Evolutionary conservation across 2,888 invertebrate genomes (phyloP), one percentile per base, ranked within the genome.

Genomic region (Spialia ferax): DNA sequence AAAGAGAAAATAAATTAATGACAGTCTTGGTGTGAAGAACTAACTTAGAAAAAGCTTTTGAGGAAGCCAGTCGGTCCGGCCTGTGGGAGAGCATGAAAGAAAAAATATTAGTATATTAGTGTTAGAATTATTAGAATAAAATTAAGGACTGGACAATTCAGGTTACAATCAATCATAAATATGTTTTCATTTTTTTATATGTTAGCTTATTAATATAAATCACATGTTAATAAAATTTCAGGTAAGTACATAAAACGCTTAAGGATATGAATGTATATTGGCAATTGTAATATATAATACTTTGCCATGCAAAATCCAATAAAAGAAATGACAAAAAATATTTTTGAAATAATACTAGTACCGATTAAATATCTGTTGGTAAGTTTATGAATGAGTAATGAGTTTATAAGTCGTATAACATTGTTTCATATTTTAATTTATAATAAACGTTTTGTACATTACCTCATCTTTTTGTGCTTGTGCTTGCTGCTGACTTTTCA

Each of bases 31-130:
- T 91, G 92, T 88, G 87, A 86, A 89, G 88, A 85, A 86, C 82
- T 89, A 91, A 91, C 87, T 97, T 97, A 98, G 96, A 98, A 98
- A 95, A 98, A 97, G 96, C 97, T 97, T 96, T 98, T 98, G 94
- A 98, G 96, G 96, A 98, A 98, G 95, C 97, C 97, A 94, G 97
- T 97, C 90, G 98, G 97, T 93, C 97, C 97, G 95, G 97, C 97
- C 97, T 98, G 86, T 55, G 75, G 75, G 81, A 20, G 84, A 88
- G 77, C 88, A 89, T 81, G 89, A 81, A 89, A 84, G 26, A 57
- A 76, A 71, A 71, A 70, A 68, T 2, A 69, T 73, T 74, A 74
- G 65, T 71, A 35, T 64, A 70, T 77, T 74, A 78, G 70, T 74
- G 52, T 61, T 26, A 6, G 10, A 26, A 52, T 23, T 3, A 22